These are phyloP conservation scores for Platysternon megacephalum DNA, from an alignment of 2,113 vertebrate species.

Conservation along the genomic window DNA sequence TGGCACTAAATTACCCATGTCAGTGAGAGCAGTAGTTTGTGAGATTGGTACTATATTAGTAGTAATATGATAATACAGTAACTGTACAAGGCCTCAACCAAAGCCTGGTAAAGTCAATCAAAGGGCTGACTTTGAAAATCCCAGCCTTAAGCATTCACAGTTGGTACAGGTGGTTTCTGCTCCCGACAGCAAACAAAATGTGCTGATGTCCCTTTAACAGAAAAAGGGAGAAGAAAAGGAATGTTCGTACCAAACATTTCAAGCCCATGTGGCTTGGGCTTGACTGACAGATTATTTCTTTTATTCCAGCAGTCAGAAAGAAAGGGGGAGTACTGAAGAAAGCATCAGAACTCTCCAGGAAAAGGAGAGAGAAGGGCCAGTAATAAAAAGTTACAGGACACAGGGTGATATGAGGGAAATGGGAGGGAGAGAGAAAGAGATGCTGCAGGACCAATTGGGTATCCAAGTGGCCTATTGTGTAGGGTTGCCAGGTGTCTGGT, in stretches of 20 bases:
- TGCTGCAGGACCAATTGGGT: neutral
- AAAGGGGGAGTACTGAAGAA: neutral
- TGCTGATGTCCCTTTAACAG: neutral
- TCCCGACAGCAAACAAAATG: neutral
- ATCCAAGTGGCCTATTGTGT: neutral
- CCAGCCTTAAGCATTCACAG: accelerated
- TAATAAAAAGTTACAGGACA: neutral
- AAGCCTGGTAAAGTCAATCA: neutral
- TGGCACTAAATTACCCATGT: neutral
- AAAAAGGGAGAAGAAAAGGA: neutral
- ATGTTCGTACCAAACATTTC: neutral
- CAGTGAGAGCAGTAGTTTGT: accelerated
- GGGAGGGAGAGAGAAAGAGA: neutral
- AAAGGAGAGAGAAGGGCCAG: neutral
- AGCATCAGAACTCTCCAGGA: accelerated
- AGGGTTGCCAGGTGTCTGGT: too few species aligned
- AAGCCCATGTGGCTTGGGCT: neutral
- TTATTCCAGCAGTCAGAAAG: neutral
- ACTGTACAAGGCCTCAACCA: neutral
- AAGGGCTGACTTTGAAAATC: neutral
- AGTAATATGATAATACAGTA: neutral
- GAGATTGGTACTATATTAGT: accelerated
- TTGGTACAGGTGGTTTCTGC: neutral
- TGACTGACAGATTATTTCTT: accelerated
- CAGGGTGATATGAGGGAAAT: neutral